Base-by-base conservation (phyloP, 2,888 invertebrate genomes). In the Choristoneura rosaceana region DNA sequence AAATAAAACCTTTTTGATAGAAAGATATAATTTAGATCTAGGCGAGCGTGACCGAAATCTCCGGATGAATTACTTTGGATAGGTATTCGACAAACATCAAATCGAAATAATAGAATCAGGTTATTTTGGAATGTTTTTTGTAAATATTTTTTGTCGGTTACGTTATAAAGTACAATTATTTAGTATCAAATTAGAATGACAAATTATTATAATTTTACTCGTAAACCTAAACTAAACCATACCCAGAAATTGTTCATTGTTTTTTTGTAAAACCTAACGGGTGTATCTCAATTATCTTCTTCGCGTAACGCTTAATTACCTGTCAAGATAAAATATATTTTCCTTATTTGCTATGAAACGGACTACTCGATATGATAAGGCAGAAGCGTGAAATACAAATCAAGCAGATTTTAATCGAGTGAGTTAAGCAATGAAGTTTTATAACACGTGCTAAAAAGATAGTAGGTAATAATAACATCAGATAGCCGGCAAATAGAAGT, bases 1-100 rank as follows among this genome's bases (percentile, higher is more conserved):
- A 60, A 66, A 45, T 25, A 71, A 71, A 17, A 15, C 15, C 58
- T 47, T 25, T 63, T 50, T 64, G 38, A 50, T 5, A 12, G n/a
- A 10, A 52, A 25, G 41, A 61, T 17, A 55, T 55, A 55, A 25
- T 15, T 41, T 43, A 45, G 14, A 34, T 33, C 14, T 45, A 62
- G 61, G 15, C 45, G 38, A 62, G 43, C 12, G 43, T 8, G 45
- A 45, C 14, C 14, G 7, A 33, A 62, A 45, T 17, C 43, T 7
- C 2, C n/a, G 33, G 33, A 59, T 34, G 34, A 14, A 25, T 45
- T 9, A 25, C 10, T 62, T 25, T 52, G 9, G 52, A 52, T 17
- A 52, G 17, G n/a, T n/a, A n/a, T n/a, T n/a, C 47, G 12, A n/a
- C n/a, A 47, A 47, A 4, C 38, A 38, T 7, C 38, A 38, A 38